Base-by-base conservation (phyloP, 1,140 invertebrate species). In the Monochamus saltuarius region DNA sequence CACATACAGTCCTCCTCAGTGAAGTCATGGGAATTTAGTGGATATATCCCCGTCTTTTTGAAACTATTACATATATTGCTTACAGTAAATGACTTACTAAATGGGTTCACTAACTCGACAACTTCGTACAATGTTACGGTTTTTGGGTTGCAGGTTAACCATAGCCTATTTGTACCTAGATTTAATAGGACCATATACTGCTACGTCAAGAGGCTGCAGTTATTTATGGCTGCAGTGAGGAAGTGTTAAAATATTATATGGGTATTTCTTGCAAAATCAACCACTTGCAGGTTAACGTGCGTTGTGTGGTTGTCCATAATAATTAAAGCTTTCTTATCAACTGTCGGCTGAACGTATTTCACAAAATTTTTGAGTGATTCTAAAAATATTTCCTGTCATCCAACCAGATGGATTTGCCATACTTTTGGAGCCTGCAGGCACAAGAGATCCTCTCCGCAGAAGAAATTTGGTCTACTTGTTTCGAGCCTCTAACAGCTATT, bases 191-290 rank as follows among this genome's bases (percentile, higher is more conserved):
- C 73, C 69, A 72, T 68, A n/a, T n/a, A 81, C 73, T 57, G 69
- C 57, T 11, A 75, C 65, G 67, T 82, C 79, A 6, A 82, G 66
- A 6, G 80, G 36, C 73, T 77, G 19, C 70, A 75, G 60, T 81
- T 78, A 29, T n/a, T n/a, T n/a, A n/a, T n/a, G n/a, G n/a, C n/a
- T n/a, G n/a, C n/a, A n/a, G n/a, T 78, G 78, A 56, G 78, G 78
- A 37, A 82, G 70, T 45, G 77, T 75, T 7, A 82, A 62, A 59
- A 78, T 69, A 53, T 61, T 22, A 79, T 71, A 17, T 70, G 53
- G 61, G 77, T 76, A 49, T 67, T 47, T 51, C 64, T 64, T 13
- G 64, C 51, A 55, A 47, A 60, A 49, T 55, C 42, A 40, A 64
- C 36, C 6, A 55, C 52, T 50, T 54, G 16, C 10, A 59, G 34